Evolutionary conservation across 2,888 invertebrate genomes (phyloP).

Genomic region (Synanthedon vespiformis): DNA sequence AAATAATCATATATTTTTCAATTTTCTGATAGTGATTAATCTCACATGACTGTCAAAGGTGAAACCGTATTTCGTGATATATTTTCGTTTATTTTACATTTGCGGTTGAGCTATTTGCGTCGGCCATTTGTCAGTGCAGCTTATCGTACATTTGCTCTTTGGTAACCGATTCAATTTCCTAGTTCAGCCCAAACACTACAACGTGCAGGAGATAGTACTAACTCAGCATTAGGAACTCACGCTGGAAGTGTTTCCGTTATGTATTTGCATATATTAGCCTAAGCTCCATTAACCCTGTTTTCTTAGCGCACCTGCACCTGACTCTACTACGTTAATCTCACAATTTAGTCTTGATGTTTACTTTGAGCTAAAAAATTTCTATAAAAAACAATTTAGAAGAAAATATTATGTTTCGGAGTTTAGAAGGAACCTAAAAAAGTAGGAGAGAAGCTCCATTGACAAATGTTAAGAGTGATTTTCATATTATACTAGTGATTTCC

Average conservation of each 20-base stretch:
- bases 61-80: neutral
- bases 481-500: too few species aligned
- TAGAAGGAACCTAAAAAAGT: too few species aligned
- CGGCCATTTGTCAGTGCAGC: constrained; percentile 26
- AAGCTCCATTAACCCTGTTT: neutral
- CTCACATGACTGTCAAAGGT: neutral
- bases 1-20: too few species aligned
- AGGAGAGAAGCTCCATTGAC: too few species aligned
- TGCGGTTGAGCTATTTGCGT: constrained; percentile 6
- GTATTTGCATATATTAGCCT: neutral
- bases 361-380: too few species aligned
- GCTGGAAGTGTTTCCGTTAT: neutral
- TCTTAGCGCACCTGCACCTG: too few species aligned
- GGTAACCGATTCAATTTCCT: constrained; percentile 18
- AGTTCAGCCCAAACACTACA: constrained; percentile 9
- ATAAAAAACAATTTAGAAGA: too few species aligned
- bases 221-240: neutral
- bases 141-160: constrained; percentile 25
- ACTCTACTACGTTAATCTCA: too few species aligned
- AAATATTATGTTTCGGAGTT: too few species aligned
- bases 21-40: too few species aligned
- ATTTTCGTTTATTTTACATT: neutral
- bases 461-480: too few species aligned
- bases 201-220: neutral
- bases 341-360: too few species aligned